Evolutionary conservation across 92 coral and sea anemone genomes (phyloP), one percentile per base, ranked within the genome.

Genomic region (Scolanthus callimorphus): DNA sequence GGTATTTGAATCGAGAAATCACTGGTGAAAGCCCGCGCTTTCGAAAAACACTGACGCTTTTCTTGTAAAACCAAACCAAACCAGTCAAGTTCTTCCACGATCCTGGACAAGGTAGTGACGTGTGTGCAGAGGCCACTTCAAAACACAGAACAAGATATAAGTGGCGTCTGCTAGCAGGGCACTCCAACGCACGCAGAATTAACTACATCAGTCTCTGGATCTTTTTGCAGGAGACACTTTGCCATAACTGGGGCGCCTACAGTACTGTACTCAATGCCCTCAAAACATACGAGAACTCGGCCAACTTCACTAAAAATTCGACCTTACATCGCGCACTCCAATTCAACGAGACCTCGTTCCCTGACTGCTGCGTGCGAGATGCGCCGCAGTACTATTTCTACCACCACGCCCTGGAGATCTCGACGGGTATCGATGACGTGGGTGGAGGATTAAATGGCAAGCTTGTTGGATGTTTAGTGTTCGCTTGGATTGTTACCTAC

Each of bases 341-440:
- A 31, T 0, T 0, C 0, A 48, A 57, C 21, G 58, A 54, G 2
- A 27, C 77, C 26, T 68, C 52, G 12, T 94, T 84, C 60, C 71
- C 81, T 1, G 99, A 94, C 58, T 94, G 99, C 62, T 94, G 99
- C 50, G 99, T 94, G 2, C 69, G 91, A 11, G 99, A 94, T 59
- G 88, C 99, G 11, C 96, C 99, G 19, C 96, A 88, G 57, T 94
- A 85, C 62, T 94, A 94, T 59, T 94, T 94, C 65, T 94, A 94
- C 56, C 91, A 90, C 26, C 90, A 89, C 53, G 89, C 96, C 1
- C 68, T 94, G 39, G 89, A 89, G 69, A 89, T 94, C 51, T 89
- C 99, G 17, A 72, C 94, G 8, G 54, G 74, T 34, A 80, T 94
- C 47, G 95, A 89, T 49, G 95, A 89, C 29, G 44, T 66, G 39